Evolutionary conservation across 2,113 vertebrate genomes (phyloP), one percentile per base, ranked within the genome.

Genomic region (Ptychochromis oligacanthus): DNA sequence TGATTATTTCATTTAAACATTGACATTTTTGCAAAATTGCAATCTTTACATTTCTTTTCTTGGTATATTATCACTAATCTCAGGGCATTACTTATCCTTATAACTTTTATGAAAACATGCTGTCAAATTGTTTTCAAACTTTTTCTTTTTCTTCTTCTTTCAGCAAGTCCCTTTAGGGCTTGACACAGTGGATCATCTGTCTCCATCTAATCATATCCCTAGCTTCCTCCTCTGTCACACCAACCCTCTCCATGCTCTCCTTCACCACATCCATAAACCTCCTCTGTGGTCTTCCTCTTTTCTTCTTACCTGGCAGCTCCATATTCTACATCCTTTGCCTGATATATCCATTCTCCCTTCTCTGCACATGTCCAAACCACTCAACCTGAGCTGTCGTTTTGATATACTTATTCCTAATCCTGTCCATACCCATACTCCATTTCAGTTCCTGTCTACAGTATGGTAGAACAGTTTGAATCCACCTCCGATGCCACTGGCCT

Each of bases 251-350:
- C 61, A 24, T 22, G 20, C 22, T 6, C 7, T 40, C 40, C 36
- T 65, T 65, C 36, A 40, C 7, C 40, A 43, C 0, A 65, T 24
- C n/a, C 38, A 43, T 24, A 0, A 65, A 65, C 7, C n/a, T 0
- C 62, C 38, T 65, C n/a, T 43, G 38, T 26, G n/a, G 62, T 17
- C 13, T 13, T 65, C 62, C 0, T n/a, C n/a, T n/a, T n/a, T n/a
- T n/a, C n/a, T n/a, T n/a, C n/a, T n/a, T n/a, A 43, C n/a, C 43
- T 22, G 15, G 38, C 62, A 43, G 38, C 38, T 65, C 40, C 40
- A 43, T 24, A n/a, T 17, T 67, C 62, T 46, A 14, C 38, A 46
- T 67, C 14, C 62, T 67, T 46, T 26, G 22, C 43, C 22, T 6
- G 36, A n/a, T 67, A n/a, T 46, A 22, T 46, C 38, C 62, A 67